Percentiles rank a stretch among this genome's conserved stretches.
Evolutionary conservation across 2,113 vertebrate genomes (phyloP).

Genomic region (Psittacara wagleri): DNA sequence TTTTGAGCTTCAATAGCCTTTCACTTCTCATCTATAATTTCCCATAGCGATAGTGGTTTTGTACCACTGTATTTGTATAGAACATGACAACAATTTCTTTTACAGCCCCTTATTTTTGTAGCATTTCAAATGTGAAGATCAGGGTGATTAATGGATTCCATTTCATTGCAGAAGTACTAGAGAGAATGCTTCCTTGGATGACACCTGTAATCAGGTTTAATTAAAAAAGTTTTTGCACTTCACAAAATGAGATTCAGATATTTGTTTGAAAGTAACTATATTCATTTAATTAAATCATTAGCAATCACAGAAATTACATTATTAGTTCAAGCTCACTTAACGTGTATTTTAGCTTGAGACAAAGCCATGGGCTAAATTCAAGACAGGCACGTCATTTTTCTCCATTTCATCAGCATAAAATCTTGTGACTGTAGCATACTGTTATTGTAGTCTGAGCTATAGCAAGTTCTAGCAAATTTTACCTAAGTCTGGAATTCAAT

Average conservation of each 20-base stretch:
- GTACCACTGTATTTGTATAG: not conserved
- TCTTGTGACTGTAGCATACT: not conserved
- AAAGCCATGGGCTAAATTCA: conserved; percentile 44
- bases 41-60: not conserved
- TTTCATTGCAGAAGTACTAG: conserved; percentile 37
- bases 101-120: conserved; percentile 32
- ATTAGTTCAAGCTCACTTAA: conserved; percentile 48
- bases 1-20: conserved; percentile 21
- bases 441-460: not conserved
- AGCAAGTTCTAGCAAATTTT: not conserved
- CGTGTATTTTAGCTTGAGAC: conserved; percentile 7
- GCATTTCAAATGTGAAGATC: conserved; percentile 37
- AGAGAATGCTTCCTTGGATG: conserved; percentile 21
- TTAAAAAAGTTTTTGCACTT: conserved; percentile 58
- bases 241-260: conserved; percentile 54
- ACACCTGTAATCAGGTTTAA: conserved; percentile 61
- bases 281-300: conserved; percentile 64
- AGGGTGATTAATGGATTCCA: conserved; percentile 57
- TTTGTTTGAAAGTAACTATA: conserved; percentile 61
- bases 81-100: conserved; percentile 35
- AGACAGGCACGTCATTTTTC: not conserved
- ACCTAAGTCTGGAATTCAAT: not conserved
- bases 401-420: conserved; percentile 5
- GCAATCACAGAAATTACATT: conserved; percentile 50
- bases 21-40: conserved; percentile 34